Percentiles rank a stretch among this genome's conserved stretches.
phyloP scores from a whole-genome alignment of 2,797 vertebrate genomes.

The Coilia nasus region DNA sequence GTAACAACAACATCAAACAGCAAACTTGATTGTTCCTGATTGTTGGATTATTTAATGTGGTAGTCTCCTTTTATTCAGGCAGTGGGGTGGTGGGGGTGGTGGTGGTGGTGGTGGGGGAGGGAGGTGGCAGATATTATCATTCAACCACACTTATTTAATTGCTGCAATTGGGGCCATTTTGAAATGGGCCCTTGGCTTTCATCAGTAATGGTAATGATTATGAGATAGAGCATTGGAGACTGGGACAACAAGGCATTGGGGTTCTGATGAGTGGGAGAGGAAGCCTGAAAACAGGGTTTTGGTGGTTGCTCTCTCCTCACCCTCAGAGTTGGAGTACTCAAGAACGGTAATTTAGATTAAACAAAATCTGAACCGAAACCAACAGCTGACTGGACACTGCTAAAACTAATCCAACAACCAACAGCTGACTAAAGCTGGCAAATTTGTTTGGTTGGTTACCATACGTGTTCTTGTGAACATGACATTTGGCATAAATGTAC shows the following conservation, averaged over 20 bases:
- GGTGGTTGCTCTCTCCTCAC: background rate
- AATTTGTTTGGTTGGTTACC: background rate
- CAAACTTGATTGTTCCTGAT: constrained; percentile 79
- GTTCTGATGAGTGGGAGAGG: constrained; percentile 66
- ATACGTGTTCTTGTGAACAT: background rate
- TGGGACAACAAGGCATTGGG: constrained; percentile 65
- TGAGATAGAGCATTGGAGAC: constrained; percentile 73
- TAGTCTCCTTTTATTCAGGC: constrained; percentile 73
- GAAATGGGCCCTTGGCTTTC: constrained; percentile 79
- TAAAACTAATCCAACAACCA: background rate
- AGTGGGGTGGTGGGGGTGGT: constrained; percentile 45
- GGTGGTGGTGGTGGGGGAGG: no score
- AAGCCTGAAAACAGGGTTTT: background rate
- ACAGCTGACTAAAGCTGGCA: background rate
- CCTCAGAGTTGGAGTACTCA: background rate
- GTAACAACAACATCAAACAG: constrained; percentile 78
- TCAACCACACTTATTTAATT: constrained; percentile 87
- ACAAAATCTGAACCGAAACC: background rate
- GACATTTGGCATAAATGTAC: background rate
- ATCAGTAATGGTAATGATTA: constrained; percentile 84
- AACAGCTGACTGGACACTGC: no score
- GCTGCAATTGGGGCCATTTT: constrained; percentile 82
- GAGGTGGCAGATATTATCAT: constrained; percentile 78
- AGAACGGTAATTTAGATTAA: background rate
- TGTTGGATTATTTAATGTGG: constrained; percentile 82